Base-by-base conservation (phyloP, 2,113 vertebrate genomes). In the Siphamia tubifer region DNA sequence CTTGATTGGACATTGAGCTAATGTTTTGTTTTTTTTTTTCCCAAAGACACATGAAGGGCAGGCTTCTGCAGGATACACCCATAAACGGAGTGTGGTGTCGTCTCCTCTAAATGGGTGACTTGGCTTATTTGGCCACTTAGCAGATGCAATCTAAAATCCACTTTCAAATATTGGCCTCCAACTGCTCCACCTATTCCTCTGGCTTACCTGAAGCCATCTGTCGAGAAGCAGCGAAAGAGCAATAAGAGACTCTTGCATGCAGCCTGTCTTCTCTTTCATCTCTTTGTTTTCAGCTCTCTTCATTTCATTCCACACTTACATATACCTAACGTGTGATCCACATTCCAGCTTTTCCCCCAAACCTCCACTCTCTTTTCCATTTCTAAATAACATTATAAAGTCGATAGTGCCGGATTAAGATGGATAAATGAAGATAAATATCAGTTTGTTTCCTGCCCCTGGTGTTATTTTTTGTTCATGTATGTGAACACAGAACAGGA, bases 121-220 rank as follows among this genome's bases (percentile, higher is more conserved):
- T 53, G 13, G 35, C 6, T 35, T 28, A 55, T 69, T 47, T 70
- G 55, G 61, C n/a, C 17, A 21, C 31, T 45, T 15, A 65, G 16
- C 70, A 74, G 47, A 69, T 60, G 38, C 34, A 15, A 39, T 73
- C 58, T 51, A 17, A 68, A 73, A 73, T 40, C 48, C 53, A 61
- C 42, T 54, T 36, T 57, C 43, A 56, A 28, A 52, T 63, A 21
- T 56, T 61, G 45, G 40, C 43, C 38, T 47, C 43, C 56, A 57
- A 47, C 44, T 25, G 57, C 55, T 79, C 51, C 35, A 60, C 69
- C 74, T 61, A 2, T 54, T 66, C 43, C 42, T 61, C 58, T 7
- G 36, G 15, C 60, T 65, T 30, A 80, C 49, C 48, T 56, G 74
- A 24, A 48, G 48, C 49, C 65, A 67, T 82, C 79, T 77, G 64